Percentiles rank a stretch among this genome's conserved stretches.
Evolutionary conservation across 2,888 invertebrate genomes (phyloP).

Genomic region (Actias luna): DNA sequence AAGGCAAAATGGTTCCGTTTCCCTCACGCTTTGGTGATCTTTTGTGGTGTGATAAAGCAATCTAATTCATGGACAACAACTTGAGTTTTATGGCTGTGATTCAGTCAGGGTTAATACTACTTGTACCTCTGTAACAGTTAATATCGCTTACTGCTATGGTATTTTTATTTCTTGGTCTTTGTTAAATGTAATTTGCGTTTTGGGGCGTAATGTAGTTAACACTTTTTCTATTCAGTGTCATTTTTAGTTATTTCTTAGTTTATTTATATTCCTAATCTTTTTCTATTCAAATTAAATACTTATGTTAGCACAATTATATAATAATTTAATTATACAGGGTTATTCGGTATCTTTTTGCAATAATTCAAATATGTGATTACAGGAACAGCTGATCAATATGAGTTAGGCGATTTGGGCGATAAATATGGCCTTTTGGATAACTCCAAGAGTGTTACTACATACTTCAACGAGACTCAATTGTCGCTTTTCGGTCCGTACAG

Average conservation of each 20-base stretch:
- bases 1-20: too few relatives aligned
- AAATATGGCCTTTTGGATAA: constrained; percentile 91
- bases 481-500: constrained; percentile 91
- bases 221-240: background rate
- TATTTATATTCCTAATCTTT: background rate
- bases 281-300: background rate
- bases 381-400: constrained; percentile 93
- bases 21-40: too few relatives aligned
- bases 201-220: too few relatives aligned
- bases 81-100: too few relatives aligned
- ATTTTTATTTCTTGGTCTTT: too few relatives aligned
- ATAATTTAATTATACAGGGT: background rate
- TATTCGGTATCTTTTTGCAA: background rate
- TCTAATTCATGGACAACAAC: too few relatives aligned
- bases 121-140: too few relatives aligned
- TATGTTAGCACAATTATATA: background rate
- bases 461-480: constrained; percentile 90
- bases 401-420: constrained; percentile 91
- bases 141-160: too few relatives aligned
- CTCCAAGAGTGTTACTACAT: constrained; percentile 78
- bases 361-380: constrained; percentile 18
- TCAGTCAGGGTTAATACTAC: too few relatives aligned
- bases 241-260: background rate
- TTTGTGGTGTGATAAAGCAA: too few relatives aligned
- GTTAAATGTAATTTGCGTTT: too few relatives aligned